Conservation (phyloP, 2,113 vertebrate genomes). For the Pardalotus punctatus region DNA sequence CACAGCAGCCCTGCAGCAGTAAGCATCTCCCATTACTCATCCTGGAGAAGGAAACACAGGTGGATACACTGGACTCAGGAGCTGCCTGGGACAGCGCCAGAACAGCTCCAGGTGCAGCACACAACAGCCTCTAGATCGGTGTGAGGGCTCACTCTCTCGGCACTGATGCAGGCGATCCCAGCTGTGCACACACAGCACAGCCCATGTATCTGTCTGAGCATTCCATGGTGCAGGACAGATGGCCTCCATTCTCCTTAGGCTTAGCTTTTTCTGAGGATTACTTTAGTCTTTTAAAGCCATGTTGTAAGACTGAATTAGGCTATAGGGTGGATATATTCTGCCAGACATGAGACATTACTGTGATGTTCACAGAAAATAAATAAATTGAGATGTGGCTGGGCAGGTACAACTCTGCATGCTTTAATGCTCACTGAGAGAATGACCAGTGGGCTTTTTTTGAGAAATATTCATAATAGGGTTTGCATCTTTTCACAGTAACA, state of each 20-base stretch:
- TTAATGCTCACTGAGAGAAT: background rate
- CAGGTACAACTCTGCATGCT: background rate
- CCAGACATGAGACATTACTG: background rate
- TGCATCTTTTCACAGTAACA: background rate
- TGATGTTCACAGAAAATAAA: background rate
- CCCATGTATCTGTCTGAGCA: background rate
- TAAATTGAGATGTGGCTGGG: background rate
- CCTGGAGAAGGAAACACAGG: background rate
- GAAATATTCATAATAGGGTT: background rate
- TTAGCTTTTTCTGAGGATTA: background rate
- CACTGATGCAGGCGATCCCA: background rate
- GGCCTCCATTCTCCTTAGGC: background rate
- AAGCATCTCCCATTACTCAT: background rate
- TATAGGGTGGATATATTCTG: background rate
- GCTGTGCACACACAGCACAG: accelerated
- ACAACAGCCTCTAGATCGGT: background rate
- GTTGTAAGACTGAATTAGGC: background rate
- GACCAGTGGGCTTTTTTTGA: background rate
- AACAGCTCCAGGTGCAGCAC: background rate
- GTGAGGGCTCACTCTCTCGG: background rate
- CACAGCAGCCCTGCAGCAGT: background rate
- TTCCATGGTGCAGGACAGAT: background rate
- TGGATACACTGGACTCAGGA: background rate
- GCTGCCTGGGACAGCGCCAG: background rate
- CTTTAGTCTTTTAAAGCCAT: background rate